Percentiles rank a stretch among this genome's conserved stretches.
Conservation (phyloP, 2,888 invertebrate genomes). For the Nezara viridula region DNA sequence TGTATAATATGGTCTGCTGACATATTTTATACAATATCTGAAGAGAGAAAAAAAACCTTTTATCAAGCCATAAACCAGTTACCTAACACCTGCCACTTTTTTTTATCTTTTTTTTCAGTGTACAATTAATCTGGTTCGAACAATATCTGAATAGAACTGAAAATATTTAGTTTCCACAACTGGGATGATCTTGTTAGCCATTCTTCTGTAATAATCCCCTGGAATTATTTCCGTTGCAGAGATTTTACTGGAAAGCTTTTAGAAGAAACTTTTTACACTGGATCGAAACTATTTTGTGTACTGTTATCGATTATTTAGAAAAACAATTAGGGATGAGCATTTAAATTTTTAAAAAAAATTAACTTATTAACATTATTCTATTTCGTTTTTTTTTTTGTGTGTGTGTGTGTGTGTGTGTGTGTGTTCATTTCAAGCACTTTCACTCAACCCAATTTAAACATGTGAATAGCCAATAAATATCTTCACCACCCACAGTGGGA, state of each 20-base stretch:
- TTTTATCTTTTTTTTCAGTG: not conserved
- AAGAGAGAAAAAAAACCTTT: not conserved
- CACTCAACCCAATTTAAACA: no score
- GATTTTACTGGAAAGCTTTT: not conserved
- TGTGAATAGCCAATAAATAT: no score
- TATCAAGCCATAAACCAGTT: not conserved
- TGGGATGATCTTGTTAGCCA: slow-evolving; percentile 16
- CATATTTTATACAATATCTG: not conserved
- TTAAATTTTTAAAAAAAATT: no score
- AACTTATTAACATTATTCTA: no score
- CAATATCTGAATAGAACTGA: slow-evolving; percentile 29
- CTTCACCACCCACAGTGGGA: no score
- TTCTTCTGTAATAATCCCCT: slow-evolving; percentile 4
- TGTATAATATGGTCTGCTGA: no score
- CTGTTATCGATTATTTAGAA: not conserved
- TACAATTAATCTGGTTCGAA: slow-evolving; percentile 12
- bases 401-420: no score
- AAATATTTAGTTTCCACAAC: slow-evolving; percentile 35
- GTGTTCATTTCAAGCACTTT: no score
- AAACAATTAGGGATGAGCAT: not conserved
- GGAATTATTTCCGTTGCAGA: slow-evolving; percentile 8
- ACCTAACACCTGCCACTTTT: not conserved
- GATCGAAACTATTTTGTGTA: not conserved
- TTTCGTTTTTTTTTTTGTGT: no score
- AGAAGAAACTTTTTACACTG: not conserved